phyloP scores from a whole-genome alignment of 2,888 invertebrate species.

The Carterocephalus palaemon region DNA sequence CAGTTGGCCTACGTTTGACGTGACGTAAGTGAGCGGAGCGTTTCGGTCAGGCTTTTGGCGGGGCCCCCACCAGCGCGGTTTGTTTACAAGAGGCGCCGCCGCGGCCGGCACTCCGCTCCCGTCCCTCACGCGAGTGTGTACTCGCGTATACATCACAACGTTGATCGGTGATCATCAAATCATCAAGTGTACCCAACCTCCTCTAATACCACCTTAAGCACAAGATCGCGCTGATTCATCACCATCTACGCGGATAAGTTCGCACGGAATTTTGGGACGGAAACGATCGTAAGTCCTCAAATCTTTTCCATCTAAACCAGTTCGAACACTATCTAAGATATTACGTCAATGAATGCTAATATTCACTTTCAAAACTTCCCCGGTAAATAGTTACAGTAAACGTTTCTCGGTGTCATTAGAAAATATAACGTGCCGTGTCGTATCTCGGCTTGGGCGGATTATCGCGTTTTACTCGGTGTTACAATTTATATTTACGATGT shows the following conservation, averaged over 20 bases:
- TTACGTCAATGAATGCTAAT: conserved; percentile 39
- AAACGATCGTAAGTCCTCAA: conserved; percentile 53
- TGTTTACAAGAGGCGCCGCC: conserved; percentile 71
- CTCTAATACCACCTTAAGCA: conserved; percentile 7
- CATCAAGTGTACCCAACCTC: conserved; percentile 39
- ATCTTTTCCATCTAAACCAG: conserved; percentile 23
- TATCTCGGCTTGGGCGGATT: conserved; percentile 24
- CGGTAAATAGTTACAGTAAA: conserved; percentile 14
- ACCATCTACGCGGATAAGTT: conserved; percentile 15
- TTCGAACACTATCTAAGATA: conserved; percentile 27
- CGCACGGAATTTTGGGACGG: conserved; percentile 40
- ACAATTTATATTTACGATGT: conserved; percentile 26
- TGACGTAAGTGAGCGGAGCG: conserved; percentile 72
- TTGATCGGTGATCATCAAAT: conserved; percentile 53
- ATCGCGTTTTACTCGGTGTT: conserved; percentile 12
- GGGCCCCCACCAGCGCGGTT: conserved; percentile 74
- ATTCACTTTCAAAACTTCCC: conserved; percentile 39
- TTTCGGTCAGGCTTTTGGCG: conserved; percentile 71
- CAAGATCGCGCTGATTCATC: not conserved
- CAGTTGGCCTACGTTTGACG: conserved; percentile 32
- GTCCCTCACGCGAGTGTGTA: conserved; percentile 65
- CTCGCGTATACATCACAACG: conserved; percentile 31
- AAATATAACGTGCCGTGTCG: conserved; percentile 18
- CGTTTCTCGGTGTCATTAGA: conserved; percentile 21
- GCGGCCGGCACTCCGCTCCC: conserved; percentile 68